phyloP scores from a whole-genome alignment of 2,113 vertebrate genomes.

The Phainopepla nitens region DNA sequence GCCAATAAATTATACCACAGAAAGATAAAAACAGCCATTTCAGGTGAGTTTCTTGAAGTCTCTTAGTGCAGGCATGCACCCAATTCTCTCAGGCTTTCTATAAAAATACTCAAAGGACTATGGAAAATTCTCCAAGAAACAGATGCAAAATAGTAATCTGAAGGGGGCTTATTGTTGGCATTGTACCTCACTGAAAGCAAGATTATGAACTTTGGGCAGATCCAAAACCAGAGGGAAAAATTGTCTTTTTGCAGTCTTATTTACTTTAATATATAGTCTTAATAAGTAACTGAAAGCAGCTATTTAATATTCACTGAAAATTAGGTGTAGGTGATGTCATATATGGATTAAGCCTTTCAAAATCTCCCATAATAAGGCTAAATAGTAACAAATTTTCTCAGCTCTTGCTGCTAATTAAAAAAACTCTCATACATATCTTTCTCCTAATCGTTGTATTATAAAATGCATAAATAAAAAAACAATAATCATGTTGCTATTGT shows the following conservation, averaged over 20 bases:
- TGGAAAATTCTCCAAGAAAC: neutral
- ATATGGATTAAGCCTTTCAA: slow-evolving; percentile 28
- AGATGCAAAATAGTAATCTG: neutral
- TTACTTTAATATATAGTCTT: slow-evolving; percentile 43
- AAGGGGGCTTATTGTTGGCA: neutral
- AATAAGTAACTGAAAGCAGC: slow-evolving; percentile 33
- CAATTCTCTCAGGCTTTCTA: neutral
- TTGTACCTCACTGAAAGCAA: neutral
- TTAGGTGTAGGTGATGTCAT: slow-evolving; percentile 5
- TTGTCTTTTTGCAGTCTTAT: neutral
- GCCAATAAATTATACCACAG: neutral
- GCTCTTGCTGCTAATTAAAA: slow-evolving; percentile 17
- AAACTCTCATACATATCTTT: neutral
- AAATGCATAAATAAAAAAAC: neutral
- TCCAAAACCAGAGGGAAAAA: neutral
- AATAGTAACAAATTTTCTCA: slow-evolving; percentile 23
- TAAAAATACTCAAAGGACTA: neutral
- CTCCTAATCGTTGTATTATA: slow-evolving; percentile 15
- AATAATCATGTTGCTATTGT: neutral
- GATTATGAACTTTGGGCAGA: neutral
- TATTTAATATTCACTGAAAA: slow-evolving; percentile 41
- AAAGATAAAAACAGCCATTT: neutral
- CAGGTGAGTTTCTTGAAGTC: neutral
- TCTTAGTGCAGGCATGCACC: neutral
- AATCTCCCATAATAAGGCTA: neutral